phyloP scores from a whole-genome alignment of 2,797 vertebrate species.

The Falco biarmicus region DNA sequence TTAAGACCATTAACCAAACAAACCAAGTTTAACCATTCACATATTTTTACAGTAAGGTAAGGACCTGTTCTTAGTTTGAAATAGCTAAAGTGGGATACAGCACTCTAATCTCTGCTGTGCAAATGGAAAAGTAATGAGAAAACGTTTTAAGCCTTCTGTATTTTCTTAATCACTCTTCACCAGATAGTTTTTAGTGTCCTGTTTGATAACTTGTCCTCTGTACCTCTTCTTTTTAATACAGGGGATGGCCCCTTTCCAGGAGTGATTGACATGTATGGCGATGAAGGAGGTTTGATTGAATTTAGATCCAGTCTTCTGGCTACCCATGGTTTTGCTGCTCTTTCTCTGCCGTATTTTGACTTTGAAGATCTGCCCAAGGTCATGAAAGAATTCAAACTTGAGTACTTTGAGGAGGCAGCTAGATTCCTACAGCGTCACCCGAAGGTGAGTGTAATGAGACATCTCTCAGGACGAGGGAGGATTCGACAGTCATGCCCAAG shows the following conservation, averaged over 20 bases:
- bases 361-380: slow-evolving; percentile 82
- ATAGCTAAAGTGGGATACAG: not conserved
- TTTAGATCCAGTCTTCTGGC: slow-evolving; percentile 83
- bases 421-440: slow-evolving; percentile 73
- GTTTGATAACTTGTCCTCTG: not conserved
- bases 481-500: not conserved
- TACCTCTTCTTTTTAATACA: slow-evolving; percentile 52
- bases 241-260: slow-evolving; percentile 86
- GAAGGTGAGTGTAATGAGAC: slow-evolving; percentile 58
- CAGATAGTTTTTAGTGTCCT: not conserved
- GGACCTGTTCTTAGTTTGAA: not conserved
- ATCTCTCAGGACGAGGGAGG: not conserved
- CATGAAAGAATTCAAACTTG: slow-evolving; percentile 72
- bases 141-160: not conserved
- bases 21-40: not conserved
- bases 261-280: slow-evolving; percentile 85
- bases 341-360: slow-evolving; percentile 81
- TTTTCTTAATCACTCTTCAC: not conserved
- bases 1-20: not conserved
- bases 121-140: not conserved
- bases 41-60: not conserved
- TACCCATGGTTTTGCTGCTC: slow-evolving; percentile 80
- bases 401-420: slow-evolving; percentile 77
- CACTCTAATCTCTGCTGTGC: not conserved
- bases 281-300: slow-evolving; percentile 83